Base-by-base conservation (phyloP, 2,797 vertebrate genomes). In the Tenualosa thibaudeaui region DNA sequence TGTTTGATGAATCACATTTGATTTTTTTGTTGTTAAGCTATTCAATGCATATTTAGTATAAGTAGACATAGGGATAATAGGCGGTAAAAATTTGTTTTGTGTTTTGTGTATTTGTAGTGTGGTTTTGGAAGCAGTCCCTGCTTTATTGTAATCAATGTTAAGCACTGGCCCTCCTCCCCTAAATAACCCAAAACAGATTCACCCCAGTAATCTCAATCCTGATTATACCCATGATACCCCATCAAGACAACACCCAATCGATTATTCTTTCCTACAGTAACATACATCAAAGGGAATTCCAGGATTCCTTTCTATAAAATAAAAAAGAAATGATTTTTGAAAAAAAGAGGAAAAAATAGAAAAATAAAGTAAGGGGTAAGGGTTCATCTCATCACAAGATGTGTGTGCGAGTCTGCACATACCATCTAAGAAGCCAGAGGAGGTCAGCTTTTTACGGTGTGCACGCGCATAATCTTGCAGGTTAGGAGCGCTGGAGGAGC, bases 401-500 rank as follows among this genome's bases (percentile, higher is more conserved):
- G 94, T 95, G 95, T 95, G 95, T 94, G 94, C 94, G 91, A 92
- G 93, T 95, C 94, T 95, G 96, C 96, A 97, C 97, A 96, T 97
- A 97, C 96, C 97, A 97, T 97, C 96, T 96, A 97, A 94, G 96
- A 96, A 97, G 96, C 94, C 96, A 95, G 97, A 95, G 93, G 96
- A 93, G 90, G 96, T 97, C 96, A 97, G 96, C 96, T 97, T 97
- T 97, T 97, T 97, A 97, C 97, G 97, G 95, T 97, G 97, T 89
- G 94, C 95, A 94, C 96, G 97, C 96, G 96, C 97, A 96, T 97
- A 97, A 95, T 97, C 97, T 94, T 97, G 97, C 93, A 97, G 97
- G 95, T 97, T 97, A 96, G 97, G 97, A 93, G 97, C 97, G 88
- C 97, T 97, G 95, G 97, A 97, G 94, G 97, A 97, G 93, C 94